Evolutionary conservation across 2,888 invertebrate species (phyloP), one percentile per base, ranked within the genome.

Genomic region (Brachylomia viminalis): DNA sequence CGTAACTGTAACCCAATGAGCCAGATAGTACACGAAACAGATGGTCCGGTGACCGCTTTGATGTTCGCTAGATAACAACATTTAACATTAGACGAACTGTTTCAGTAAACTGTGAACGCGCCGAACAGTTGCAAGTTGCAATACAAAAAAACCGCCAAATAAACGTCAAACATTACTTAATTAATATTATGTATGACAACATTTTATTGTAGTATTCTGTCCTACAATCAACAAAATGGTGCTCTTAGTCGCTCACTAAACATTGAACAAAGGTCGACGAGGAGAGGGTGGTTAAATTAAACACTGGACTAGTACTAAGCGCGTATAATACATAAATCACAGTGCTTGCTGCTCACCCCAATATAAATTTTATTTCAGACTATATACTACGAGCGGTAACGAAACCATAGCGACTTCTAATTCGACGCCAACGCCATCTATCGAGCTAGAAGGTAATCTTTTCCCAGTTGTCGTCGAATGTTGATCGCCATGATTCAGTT

Each of bases 1-100:
- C 72, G 77, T 80, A 79, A 86, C 87, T 82, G 85, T 91, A 90
- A 90, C 92, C 91, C 90, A 92, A 87, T 92, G 91, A 91, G 86
- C 90, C 86, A 91, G 88, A 87, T 89, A 82, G 79, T 73, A 72
- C 81, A 74, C 72, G 79, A 76, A 83, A 79, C 87, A 89, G 90
- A 88, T 88, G 88, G 75, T 77, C 64, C 85, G 79, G 72, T 66
- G 69, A 80, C 81, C 74, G 80, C 87, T 85, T 85, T 83, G 78
- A 80, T 85, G 80, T 72, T 74, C 66, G 62, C 78, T 77, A 72
- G 69, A 62, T 52, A 70, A 75, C 58, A 71, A 56, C 17, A 49
- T 49, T 56, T 56, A 72, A 42, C 62, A 56, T 70, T 42, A 71
- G n/a, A 23, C 70, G 20, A 58, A 70, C 23, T 33, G 42, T 13